phyloP scores from a whole-genome alignment of 2,888 invertebrate species.

The Dyspetes luteomarginatus region DNA sequence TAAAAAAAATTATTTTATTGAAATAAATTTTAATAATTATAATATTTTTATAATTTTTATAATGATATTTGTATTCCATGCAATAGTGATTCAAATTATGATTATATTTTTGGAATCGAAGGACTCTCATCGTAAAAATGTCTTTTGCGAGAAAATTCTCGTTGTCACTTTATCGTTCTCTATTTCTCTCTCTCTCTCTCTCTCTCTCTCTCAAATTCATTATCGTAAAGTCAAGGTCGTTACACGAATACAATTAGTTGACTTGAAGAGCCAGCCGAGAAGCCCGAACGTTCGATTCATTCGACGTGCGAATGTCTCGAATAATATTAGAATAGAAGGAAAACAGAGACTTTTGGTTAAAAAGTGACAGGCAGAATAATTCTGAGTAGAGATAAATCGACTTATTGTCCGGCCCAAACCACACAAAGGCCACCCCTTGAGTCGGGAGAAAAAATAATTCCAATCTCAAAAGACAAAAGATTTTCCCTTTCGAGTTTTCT shows the following conservation, averaged over 20 bases:
- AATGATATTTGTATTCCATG: too few species aligned
- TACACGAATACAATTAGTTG: slow-evolving; percentile 50
- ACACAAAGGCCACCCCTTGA: not conserved
- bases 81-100: too few species aligned
- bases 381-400: slow-evolving; percentile 60
- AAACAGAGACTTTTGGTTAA: slow-evolving; percentile 2
- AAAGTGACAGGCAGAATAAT: slow-evolving; percentile 36
- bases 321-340: not conserved
- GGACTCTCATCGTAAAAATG: slow-evolving; percentile 40
- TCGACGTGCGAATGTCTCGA: slow-evolving; percentile 24
- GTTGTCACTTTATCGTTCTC: too few species aligned
- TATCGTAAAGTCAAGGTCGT: slow-evolving; percentile 39
- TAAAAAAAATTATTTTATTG: not conserved
- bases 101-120: slow-evolving; percentile 28
- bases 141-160: slow-evolving; percentile 40
- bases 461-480: not conserved
- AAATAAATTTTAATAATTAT: not conserved
- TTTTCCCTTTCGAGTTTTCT: not conserved
- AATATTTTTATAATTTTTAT: too few species aligned
- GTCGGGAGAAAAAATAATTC: not conserved
- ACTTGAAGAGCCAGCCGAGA: not conserved
- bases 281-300: not conserved
- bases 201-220: slow-evolving; percentile 14
- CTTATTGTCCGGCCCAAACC: slow-evolving; percentile 1
- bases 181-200: too few species aligned